A percentile compares a stretch with the other conserved stretches of the same genome.
These are phyloP conservation scores for Ditula angustiorana DNA, from an alignment of 2,888 invertebrate species.

Conservation along the genomic window DNA sequence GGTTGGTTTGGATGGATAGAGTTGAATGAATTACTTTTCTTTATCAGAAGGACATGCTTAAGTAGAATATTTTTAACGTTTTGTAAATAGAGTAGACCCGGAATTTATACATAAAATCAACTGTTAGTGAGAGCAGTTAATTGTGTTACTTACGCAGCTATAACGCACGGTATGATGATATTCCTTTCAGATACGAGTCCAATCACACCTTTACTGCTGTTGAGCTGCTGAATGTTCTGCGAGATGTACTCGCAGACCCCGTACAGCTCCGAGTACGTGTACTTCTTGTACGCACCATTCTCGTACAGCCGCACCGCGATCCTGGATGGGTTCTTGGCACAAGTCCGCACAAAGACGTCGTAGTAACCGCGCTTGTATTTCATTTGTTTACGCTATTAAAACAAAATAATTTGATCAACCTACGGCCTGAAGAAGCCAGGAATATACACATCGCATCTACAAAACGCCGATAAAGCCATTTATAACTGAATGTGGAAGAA, in stretches of 20 bases:
- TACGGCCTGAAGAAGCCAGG: not conserved
- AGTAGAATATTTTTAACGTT: not conserved
- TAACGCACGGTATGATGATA: slow-evolving; percentile 80
- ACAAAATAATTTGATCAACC: slow-evolving; percentile 1
- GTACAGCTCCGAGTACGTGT: slow-evolving; percentile 77
- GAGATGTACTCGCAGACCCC: slow-evolving; percentile 77
- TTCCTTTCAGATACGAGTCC: slow-evolving; percentile 81
- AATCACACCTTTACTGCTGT: slow-evolving; percentile 70
- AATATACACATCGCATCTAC: not conserved
- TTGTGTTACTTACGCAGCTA: slow-evolving; percentile 81
- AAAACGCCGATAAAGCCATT: not conserved
- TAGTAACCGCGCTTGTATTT: slow-evolving; percentile 70
- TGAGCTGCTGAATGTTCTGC: slow-evolving; percentile 69
- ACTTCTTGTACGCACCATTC: slow-evolving; percentile 62
- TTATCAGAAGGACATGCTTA: no score
- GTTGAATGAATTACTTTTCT: no score
- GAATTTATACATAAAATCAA: not conserved
- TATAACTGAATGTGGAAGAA: not conserved
- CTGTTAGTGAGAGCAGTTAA: not conserved
- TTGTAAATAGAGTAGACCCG: not conserved
- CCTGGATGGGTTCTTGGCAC: slow-evolving; percentile 67
- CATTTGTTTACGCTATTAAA: slow-evolving; percentile 44
- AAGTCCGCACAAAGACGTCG: slow-evolving; percentile 73
- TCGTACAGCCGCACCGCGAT: slow-evolving; percentile 68
- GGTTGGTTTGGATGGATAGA: no score